Evolutionary conservation across 2,113 vertebrate genomes (phyloP), one percentile per base, ranked within the genome.

Genomic region (Anguilla japonica): DNA sequence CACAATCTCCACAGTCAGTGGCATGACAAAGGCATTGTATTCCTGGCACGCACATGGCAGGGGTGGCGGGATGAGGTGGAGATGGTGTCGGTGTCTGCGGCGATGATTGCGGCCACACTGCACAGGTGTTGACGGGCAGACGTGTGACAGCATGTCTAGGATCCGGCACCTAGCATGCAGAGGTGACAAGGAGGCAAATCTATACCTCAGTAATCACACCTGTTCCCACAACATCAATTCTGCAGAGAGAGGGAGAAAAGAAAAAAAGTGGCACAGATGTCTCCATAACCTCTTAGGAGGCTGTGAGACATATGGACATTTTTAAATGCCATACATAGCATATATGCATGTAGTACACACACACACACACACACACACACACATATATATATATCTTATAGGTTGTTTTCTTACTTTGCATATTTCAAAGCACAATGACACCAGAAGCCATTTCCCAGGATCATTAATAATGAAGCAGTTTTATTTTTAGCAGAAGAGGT

Each of bases 391-490:
- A 46, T 46, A 46, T 34, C 34, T 34, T 34, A 34, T 34, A 34
- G 60, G 4, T 67, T 67, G 20, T 22, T 26, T 67, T 67, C 20
- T 67, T 67, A 67, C 5, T 67, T 26, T 67, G 18, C 60, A 67
- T 75, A n/a, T 6, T 34, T 71, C 22, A 26, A 16, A 71, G 9
- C 6, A 34, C 7, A 75, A 34, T 75, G 71, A 34, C 71, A 75
- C 71, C 11, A 34, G 63, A 22, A 71, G 71, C 26, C 71, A 75
- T 34, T 75, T 75, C 71, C 26, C 71, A 75, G 71, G 60, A 75
- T 46, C 22, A 20, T 43, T 15, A 43, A 67, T 60, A 67, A 86
- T 83, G 60, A 83, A 84, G 84, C 75, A 84, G 56, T 40, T 63
- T 43, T 16, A 81, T 39, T 83, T 78, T 41, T 83, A 83, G 80